These are phyloP conservation scores for Columba janthina DNA, from an alignment of 2,113 vertebrate genomes.

Conservation along the genomic window DNA sequence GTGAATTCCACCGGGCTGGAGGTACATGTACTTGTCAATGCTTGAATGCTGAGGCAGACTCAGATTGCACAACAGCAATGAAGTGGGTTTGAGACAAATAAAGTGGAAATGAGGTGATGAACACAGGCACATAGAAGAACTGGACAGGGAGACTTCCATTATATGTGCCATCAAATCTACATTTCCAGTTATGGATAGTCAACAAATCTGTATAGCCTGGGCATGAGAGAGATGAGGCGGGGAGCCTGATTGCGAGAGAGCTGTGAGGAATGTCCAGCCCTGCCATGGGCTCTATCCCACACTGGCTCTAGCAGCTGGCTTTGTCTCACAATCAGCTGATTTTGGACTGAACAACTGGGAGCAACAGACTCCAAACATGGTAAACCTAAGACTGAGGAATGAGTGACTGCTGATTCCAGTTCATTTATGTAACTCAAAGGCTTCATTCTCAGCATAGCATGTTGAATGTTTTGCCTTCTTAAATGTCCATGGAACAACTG, in stretches of 20 bases:
- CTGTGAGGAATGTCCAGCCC: background rate
- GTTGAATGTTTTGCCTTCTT: background rate
- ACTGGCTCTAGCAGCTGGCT: background rate
- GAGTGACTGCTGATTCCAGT: background rate
- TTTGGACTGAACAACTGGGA: background rate
- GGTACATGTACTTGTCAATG: background rate
- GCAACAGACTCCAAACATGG: background rate
- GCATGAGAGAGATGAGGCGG: background rate
- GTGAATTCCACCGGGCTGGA: background rate
- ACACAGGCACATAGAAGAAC: background rate
- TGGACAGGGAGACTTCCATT: background rate
- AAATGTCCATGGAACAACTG: background rate
- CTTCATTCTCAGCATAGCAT: background rate
- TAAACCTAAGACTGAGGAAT: background rate
- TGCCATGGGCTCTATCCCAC: background rate
- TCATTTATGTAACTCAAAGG: background rate
- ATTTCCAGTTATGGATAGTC: background rate
- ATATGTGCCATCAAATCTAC: background rate
- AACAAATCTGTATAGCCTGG: background rate
- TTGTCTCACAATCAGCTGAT: background rate
- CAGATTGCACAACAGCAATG: background rate
- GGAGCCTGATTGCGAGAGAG: background rate
- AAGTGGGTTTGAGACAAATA: background rate
- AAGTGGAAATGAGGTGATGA: background rate
- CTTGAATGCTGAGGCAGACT: background rate